Conservation (phyloP, 2,888 invertebrate species). For the Portevinia maculata region DNA sequence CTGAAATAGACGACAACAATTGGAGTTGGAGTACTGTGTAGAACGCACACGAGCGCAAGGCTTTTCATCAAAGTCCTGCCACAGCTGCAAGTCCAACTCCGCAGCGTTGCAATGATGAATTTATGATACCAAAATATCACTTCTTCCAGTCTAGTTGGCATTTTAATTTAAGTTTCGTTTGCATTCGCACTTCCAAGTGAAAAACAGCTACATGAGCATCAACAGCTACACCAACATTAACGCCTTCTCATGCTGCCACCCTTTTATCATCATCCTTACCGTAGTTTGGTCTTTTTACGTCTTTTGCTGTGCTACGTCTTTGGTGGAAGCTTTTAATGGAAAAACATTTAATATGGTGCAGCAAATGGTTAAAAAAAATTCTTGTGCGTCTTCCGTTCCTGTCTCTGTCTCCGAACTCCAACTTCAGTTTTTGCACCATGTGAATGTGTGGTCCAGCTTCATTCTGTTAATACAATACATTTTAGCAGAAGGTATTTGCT, state of each 20-base stretch:
- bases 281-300: constrained; percentile 31
- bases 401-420: constrained; percentile 1
- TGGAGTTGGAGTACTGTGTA: constrained; percentile 4
- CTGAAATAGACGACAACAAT: constrained; percentile 26
- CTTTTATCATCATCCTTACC: constrained; percentile 26
- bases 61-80: not conserved
- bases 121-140: constrained; percentile 78
- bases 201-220: constrained; percentile 42
- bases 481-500: constrained; percentile 2
- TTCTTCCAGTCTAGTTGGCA: constrained; percentile 81
- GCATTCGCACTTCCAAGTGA: constrained; percentile 76
- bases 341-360: constrained; percentile 48
- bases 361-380: constrained; percentile 58
- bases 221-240: constrained; percentile 14
- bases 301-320: constrained; percentile 1
- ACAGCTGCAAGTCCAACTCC: constrained; percentile 7
- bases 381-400: no score
- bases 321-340: not conserved
- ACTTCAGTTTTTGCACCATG: not conserved
- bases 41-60: constrained; percentile 11
- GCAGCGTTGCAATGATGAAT: constrained; percentile 64
- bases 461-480: not conserved
- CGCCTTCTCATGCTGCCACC: constrained; percentile 24
- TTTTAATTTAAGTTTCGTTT: constrained; percentile 81
- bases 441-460: not conserved